These are phyloP conservation scores for Andrena hattorfiana DNA, from an alignment of 2,888 invertebrate species.

Conservation along the genomic window DNA sequence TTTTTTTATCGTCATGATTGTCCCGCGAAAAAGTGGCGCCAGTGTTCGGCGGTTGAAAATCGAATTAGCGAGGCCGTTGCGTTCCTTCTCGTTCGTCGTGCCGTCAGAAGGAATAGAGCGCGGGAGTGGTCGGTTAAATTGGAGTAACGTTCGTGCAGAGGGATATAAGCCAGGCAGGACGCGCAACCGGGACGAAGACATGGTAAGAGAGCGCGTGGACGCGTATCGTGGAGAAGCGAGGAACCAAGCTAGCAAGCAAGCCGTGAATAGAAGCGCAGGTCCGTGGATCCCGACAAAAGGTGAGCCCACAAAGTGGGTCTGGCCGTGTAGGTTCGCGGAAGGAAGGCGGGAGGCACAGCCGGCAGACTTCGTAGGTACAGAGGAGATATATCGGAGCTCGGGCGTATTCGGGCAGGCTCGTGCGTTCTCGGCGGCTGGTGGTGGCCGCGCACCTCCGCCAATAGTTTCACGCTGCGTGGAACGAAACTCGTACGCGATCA, in stretches of 20 bases:
- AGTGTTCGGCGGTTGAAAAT: background rate
- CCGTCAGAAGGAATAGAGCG: background rate
- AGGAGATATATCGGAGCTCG: constrained; percentile 66
- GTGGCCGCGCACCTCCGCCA: constrained; percentile 81
- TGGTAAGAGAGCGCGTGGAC: constrained; percentile 21
- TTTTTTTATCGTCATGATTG: no score
- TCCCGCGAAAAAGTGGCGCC: background rate
- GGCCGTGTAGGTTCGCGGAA: constrained; percentile 60
- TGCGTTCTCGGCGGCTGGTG: constrained; percentile 74
- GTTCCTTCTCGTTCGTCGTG: background rate
- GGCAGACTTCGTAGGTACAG: constrained; percentile 63
- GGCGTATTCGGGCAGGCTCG: constrained; percentile 73
- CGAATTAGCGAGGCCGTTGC: background rate
- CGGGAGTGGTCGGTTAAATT: background rate
- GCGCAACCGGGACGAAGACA: constrained; percentile 9
- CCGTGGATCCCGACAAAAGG: constrained; percentile 66
- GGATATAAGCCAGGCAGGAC: background rate
- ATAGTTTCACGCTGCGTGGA: constrained; percentile 82
- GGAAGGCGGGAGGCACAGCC: constrained; percentile 73
- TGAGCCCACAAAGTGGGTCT: constrained; percentile 68
- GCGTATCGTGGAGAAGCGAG: background rate
- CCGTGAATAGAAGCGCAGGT: constrained; percentile 41
- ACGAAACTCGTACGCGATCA: constrained; percentile 83
- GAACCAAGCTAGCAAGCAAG: constrained; percentile 1
- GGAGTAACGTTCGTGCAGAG: background rate